phyloP scores from a whole-genome alignment of 2,113 vertebrate genomes.

The Donacobius atricapilla region DNA sequence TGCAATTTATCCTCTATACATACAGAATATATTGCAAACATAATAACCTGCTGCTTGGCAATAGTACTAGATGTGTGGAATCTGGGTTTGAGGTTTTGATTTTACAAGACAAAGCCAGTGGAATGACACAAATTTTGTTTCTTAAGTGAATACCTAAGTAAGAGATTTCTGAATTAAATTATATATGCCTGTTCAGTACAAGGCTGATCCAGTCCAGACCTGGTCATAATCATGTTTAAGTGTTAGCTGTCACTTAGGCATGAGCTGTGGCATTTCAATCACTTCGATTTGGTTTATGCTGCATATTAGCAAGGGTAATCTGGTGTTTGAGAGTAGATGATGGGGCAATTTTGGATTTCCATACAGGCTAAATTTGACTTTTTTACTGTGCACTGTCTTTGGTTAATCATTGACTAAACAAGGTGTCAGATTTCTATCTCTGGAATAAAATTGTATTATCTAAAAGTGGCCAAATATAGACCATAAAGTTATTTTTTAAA shows the following conservation, averaged over 20 bases:
- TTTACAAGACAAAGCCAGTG: neutral
- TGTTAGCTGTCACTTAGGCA: neutral
- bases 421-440: neutral
- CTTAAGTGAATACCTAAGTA: neutral
- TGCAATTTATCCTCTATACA: neutral
- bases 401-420: neutral
- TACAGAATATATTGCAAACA: neutral
- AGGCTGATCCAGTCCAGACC: neutral
- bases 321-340: neutral
- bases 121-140: neutral
- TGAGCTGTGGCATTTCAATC: neutral
- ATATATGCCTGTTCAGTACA: neutral
- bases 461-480: neutral
- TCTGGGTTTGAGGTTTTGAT: neutral
- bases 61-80: neutral
- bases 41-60: accelerated
- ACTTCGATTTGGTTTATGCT: neutral
- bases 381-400: neutral
- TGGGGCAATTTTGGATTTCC: neutral
- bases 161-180: neutral
- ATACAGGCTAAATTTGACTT: neutral
- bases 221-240: neutral
- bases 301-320: neutral
- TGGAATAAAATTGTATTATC: neutral
- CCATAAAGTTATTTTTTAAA: neutral